Percentiles rank a stretch among this genome's conserved stretches.
phyloP scores from a whole-genome alignment of 2,113 vertebrate species.

The Cervus canadensis region DNA sequence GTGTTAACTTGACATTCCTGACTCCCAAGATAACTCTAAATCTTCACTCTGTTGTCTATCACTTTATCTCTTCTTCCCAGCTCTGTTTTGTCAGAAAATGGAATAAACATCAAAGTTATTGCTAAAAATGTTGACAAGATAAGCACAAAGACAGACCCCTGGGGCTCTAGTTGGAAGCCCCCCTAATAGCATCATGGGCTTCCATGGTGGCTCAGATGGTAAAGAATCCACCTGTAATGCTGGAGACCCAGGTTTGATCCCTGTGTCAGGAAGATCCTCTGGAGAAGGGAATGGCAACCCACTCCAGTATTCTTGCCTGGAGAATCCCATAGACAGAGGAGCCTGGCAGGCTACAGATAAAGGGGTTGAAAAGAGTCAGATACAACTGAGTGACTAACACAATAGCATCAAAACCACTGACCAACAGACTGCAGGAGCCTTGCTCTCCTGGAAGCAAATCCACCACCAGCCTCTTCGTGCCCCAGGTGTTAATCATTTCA shows the following conservation, averaged over 20 bases:
- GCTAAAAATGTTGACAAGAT: background rate
- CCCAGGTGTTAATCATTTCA: background rate
- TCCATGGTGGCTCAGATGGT: background rate
- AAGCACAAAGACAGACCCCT: background rate
- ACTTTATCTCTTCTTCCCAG: background rate
- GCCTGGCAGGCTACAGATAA: background rate
- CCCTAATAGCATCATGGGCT: background rate
- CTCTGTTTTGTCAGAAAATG: slow-evolving; percentile 1
- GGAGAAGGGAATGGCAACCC: background rate
- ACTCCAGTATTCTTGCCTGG: background rate
- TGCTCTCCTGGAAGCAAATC: background rate
- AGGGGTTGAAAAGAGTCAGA: background rate
- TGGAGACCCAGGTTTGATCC: background rate
- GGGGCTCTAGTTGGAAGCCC: background rate
- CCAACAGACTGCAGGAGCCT: background rate
- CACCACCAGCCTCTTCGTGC: background rate
- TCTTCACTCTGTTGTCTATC: background rate
- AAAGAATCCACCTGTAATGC: background rate
- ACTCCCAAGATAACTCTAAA: slow-evolving; percentile 17
- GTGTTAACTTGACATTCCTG: background rate
- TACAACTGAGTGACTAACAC: background rate
- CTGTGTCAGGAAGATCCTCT: background rate
- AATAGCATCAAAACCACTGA: background rate
- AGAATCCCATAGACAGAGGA: background rate
- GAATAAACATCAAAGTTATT: background rate